phyloP scores from a whole-genome alignment of 1,140 invertebrate species.

The Acromyrmex echinatior region DNA sequence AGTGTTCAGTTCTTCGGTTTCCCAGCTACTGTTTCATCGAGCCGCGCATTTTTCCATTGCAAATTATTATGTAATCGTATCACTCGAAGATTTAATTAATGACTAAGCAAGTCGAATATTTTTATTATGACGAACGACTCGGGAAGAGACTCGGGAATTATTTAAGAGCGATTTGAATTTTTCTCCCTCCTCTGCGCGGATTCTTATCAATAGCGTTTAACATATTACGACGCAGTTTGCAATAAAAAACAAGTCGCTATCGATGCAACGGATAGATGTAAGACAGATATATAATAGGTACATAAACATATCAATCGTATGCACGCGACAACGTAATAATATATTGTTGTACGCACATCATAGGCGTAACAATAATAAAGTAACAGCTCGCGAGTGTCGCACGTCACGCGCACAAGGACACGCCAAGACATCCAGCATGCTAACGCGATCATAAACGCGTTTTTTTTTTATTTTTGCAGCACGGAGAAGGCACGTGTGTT shows the following conservation, averaged over 20 bases:
- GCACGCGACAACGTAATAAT: not conserved
- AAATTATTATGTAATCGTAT: constrained; percentile 47
- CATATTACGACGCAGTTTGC: not conserved
- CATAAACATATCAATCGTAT: not conserved
- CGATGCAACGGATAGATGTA: not conserved
- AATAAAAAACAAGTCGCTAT: not conserved
- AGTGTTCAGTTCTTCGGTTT: not conserved
- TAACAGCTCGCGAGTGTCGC: constrained; percentile 23
- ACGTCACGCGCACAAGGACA: constrained; percentile 17
- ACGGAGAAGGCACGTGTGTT: constrained; percentile 1
- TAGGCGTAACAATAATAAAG: constrained; percentile 32
- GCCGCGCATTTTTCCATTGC: constrained; percentile 35
- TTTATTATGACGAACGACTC: not conserved
- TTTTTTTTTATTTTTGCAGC: not conserved
- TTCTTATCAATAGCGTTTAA: not conserved
- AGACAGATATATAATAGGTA: not conserved
- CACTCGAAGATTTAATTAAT: constrained; percentile 23
- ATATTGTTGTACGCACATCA: not conserved
- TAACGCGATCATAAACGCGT: constrained; percentile 15
- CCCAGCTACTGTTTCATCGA: not conserved
- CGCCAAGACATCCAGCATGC: constrained; percentile 10
- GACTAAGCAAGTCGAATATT: constrained; percentile 6
- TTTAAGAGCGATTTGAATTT: not conserved
- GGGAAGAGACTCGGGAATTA: not conserved
- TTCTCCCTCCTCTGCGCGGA: not conserved